Evolutionary conservation across 2,113 vertebrate species (phyloP).

Genomic region (Stomatorhinus ivindoensis): DNA sequence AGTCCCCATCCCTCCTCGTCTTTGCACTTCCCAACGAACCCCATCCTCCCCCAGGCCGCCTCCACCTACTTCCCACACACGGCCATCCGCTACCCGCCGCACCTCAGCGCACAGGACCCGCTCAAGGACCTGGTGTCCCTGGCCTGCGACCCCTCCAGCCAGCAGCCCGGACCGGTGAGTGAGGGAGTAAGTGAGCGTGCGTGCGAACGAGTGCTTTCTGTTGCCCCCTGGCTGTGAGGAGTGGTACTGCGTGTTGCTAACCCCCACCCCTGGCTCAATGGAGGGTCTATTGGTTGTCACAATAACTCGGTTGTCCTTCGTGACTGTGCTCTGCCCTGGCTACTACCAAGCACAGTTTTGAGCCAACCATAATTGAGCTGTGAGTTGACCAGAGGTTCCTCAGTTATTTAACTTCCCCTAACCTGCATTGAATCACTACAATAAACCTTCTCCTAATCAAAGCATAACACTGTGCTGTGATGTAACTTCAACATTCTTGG

Average conservation of each 20-base stretch:
- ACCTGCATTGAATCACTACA: background rate
- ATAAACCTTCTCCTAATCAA: background rate
- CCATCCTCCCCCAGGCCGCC: constrained; percentile 73
- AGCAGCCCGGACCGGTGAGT: constrained; percentile 85
- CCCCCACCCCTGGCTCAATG: background rate
- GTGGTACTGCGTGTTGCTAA: background rate
- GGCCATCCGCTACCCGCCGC: constrained; percentile 90
- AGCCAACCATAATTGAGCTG: constrained; percentile 16
- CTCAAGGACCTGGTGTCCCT: constrained; percentile 93
- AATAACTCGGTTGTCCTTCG: background rate
- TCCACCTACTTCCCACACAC: constrained; percentile 89
- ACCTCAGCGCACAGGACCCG: constrained; percentile 88
- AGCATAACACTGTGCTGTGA: background rate
- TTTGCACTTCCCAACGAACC: constrained; percentile 84
- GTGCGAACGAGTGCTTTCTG: background rate
- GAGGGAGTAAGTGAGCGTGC: background rate
- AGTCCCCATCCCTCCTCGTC: constrained; percentile 85
- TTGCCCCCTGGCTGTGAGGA: background rate
- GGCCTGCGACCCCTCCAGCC: constrained; percentile 90
- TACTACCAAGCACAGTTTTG: constrained; percentile 8
- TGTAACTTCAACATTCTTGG: background rate
- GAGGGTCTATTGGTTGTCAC: background rate
- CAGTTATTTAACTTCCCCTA: background rate
- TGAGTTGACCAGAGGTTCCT: background rate
- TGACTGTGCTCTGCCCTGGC: background rate